phyloP scores from a whole-genome alignment of 2,113 vertebrate genomes.

The Nasalis larvatus region DNA sequence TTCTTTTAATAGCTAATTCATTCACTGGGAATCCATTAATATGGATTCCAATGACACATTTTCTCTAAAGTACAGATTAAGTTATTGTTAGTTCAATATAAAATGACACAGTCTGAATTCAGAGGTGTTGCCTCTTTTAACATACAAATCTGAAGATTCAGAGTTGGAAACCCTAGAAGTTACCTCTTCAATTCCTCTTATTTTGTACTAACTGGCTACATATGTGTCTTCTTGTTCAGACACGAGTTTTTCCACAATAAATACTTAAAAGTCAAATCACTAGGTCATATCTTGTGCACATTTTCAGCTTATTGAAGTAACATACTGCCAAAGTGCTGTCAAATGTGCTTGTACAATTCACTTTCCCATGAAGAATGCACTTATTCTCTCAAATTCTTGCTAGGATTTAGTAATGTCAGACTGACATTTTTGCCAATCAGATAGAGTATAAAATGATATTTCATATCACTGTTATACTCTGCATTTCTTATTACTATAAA shows the following conservation, averaged over 20 bases:
- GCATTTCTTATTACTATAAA: background rate
- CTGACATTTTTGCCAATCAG: background rate
- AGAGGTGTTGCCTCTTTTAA: background rate
- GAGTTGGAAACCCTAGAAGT: background rate
- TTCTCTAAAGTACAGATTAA: slow-evolving; percentile 56
- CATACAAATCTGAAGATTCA: background rate
- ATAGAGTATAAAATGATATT: background rate
- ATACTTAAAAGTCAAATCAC: background rate
- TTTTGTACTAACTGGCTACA: slow-evolving; percentile 3
- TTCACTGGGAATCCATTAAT: slow-evolving; percentile 83
- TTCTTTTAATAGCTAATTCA: slow-evolving; percentile 81
- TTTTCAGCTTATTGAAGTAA: background rate
- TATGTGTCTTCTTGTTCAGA: background rate
- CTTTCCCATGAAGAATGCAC: background rate
- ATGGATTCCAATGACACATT: slow-evolving; percentile 78
- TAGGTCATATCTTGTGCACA: background rate
- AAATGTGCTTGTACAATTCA: background rate
- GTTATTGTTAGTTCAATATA: slow-evolving; percentile 47
- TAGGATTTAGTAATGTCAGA: background rate
- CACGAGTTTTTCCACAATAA: background rate
- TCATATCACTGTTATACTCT: background rate
- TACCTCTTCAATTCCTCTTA: background rate
- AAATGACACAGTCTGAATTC: slow-evolving; percentile 47
- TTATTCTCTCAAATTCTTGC: background rate
- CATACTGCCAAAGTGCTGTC: background rate